Evolutionary conservation across 2,888 invertebrate genomes (phyloP), one percentile per base, ranked within the genome.

Genomic region (Drosophila dives): DNA sequence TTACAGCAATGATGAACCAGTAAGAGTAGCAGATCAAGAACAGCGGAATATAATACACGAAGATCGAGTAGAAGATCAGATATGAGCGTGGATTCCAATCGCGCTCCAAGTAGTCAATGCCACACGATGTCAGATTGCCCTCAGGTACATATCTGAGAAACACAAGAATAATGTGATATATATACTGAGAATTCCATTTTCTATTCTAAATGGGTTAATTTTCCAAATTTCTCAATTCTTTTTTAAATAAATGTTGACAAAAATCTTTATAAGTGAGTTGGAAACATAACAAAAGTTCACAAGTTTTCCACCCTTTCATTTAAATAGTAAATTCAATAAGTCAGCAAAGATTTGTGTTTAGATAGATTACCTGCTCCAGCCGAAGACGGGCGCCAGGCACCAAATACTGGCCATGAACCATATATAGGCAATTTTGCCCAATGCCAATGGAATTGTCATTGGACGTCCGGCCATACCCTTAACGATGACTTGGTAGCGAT

Each of bases 401-500:
- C 97, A 98, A 53, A 94, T 94, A 56, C 95, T 92, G 7, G 97
- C 95, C 94, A 97, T 96, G 0, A 93, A 55, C 98, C 98, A 98
- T 77, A 98, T 96, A 48, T 95, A 94, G 6, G 97, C 92, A 80
- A 98, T 97, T 89, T 97, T 95, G 54, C 97, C 92, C 75, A 97
- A 93, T 48, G 97, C 97, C 77, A 96, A 95, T 85, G 96, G 97
- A 90, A 95, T 96, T 60, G 96, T 96, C 94, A 98, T 94, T 32
- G 97, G 97, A 87, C 96, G 95, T 17, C 96, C 98, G 62, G 97
- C 95, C 86, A 98, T 94, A 84, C 98, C 97, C 93, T 97, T 97
- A 45, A 98, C 98, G 91, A 98, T 98, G 67, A 98, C 98, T 92
- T 97, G 97, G 94, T 98, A 98, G 83, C 98, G 95, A 93, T 98